These are phyloP conservation scores for Rhinatrema bivittatum DNA, from an alignment of 2,797 vertebrate genomes.

Conservation along the genomic window DNA sequence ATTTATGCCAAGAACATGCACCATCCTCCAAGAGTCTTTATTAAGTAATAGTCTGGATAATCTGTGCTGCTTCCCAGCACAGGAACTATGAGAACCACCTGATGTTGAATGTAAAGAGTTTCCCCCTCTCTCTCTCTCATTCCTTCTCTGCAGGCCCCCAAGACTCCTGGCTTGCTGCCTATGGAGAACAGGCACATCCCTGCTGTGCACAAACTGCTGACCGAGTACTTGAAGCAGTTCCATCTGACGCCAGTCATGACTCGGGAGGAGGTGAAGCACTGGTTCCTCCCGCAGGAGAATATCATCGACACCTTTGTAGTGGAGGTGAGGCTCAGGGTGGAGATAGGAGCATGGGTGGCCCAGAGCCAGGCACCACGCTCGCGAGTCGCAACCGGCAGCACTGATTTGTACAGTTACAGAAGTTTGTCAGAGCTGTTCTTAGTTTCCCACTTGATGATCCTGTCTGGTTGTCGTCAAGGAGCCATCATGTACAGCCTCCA, in stretches of 20 bases:
- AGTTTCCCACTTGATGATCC: no score
- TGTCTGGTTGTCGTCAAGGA: no score
- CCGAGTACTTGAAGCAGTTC: constrained; percentile 83
- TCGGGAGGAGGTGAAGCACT: constrained; percentile 85
- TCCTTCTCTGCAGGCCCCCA: constrained; percentile 62
- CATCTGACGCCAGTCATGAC: constrained; percentile 84
- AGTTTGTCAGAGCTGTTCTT: no score
- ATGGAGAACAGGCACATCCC: constrained; percentile 87
- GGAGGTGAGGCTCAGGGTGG: constrained; percentile 60
- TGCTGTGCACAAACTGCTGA: constrained; percentile 75
- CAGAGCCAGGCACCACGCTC: no score
- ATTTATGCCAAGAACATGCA: no score
- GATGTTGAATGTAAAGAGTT: accelerated
- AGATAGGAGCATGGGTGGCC: accelerated
- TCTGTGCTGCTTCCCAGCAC: neutral
- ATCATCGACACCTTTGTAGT: constrained; percentile 94
- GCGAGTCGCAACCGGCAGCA: no score
- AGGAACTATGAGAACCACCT: neutral
- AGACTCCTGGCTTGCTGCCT: constrained; percentile 72
- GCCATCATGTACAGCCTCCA: no score
- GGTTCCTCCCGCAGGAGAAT: constrained; percentile 90
- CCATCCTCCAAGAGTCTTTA: no score
- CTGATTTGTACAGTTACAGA: no score
- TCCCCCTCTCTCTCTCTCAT: constrained; percentile 1
- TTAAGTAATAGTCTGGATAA: no score